A percentile compares a stretch with the other conserved stretches of the same genome.
Conservation (phyloP, 35 echinoderm and acorn worm genomes). For the Apostichopus californicus region DNA sequence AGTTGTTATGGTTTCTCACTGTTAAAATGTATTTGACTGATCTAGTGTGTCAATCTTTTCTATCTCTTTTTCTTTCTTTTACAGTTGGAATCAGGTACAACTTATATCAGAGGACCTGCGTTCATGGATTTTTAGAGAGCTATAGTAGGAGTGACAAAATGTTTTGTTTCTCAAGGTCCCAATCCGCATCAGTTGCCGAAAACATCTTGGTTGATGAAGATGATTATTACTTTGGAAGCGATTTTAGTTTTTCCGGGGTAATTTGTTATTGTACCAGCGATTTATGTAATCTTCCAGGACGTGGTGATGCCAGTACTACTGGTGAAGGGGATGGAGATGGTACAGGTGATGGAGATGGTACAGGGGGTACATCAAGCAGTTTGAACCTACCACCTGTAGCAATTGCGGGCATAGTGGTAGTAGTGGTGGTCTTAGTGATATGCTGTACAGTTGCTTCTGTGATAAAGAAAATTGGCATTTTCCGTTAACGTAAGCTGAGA, state of each 20-base stretch:
- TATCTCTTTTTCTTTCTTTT: background rate
- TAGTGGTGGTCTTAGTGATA: no score
- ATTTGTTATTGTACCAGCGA: background rate
- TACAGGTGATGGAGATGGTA: no score
- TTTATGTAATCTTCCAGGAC: background rate
- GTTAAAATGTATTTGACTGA: no score
- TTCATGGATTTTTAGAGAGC: background rate
- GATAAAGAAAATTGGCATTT: no score
- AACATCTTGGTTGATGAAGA: background rate
- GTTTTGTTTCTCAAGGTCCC: background rate
- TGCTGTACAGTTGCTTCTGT: no score
- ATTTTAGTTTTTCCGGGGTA: background rate
- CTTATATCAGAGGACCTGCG: background rate
- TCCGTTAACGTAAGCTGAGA: no score
- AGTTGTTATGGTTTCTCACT: background rate
- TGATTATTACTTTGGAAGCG: background rate
- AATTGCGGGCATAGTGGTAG: no score
- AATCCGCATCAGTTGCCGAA: background rate
- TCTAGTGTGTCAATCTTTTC: no score
- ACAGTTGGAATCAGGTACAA: background rate
- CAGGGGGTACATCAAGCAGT: no score
- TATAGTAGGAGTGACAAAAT: background rate
- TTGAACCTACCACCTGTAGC: no score
- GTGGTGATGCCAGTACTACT: background rate
- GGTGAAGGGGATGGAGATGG: no score